A percentile compares a stretch with the other conserved stretches of the same genome.
These are phyloP conservation scores for Anodontia alba DNA, from an alignment of 2,888 invertebrate species.

Conservation along the genomic window DNA sequence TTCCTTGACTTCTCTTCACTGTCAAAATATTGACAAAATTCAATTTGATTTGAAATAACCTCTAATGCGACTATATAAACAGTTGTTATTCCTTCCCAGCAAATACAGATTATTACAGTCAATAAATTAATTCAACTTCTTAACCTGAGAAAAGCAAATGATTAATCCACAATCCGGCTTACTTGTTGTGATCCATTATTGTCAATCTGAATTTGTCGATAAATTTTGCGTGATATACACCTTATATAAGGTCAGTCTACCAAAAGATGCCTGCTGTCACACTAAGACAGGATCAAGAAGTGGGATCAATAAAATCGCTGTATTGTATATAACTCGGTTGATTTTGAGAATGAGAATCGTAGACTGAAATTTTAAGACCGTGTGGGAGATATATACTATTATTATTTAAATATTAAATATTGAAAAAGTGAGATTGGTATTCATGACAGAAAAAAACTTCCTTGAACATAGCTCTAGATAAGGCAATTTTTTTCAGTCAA, in stretches of 20 bases:
- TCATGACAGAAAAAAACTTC: no score
- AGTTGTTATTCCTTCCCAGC: neutral
- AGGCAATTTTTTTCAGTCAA: no score
- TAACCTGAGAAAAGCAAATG: neutral
- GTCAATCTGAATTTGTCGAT: neutral
- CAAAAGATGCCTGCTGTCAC: conserved; percentile 2
- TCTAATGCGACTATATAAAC: conserved; percentile 2
- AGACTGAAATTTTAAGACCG: no score
- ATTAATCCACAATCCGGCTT: neutral
- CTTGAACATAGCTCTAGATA: no score
- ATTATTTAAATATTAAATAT: no score
- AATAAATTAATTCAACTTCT: conserved; percentile 1
- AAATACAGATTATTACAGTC: neutral
- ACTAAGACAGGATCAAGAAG: no score
- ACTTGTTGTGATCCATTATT: neutral
- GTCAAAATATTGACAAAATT: conserved; percentile 10
- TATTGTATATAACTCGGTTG: no score
- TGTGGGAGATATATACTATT: no score
- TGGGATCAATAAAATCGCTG: no score
- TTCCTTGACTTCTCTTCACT: neutral
- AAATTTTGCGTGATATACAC: conserved; percentile 9
- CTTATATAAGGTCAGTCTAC: conserved; percentile 14
- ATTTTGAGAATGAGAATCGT: no score
- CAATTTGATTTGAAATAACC: neutral
- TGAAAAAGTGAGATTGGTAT: no score